Percentiles rank a stretch among this genome's conserved stretches.
These are phyloP conservation scores for Prosopocoilus inquinatus DNA, from an alignment of 2,888 invertebrate species.

Conservation along the genomic window DNA sequence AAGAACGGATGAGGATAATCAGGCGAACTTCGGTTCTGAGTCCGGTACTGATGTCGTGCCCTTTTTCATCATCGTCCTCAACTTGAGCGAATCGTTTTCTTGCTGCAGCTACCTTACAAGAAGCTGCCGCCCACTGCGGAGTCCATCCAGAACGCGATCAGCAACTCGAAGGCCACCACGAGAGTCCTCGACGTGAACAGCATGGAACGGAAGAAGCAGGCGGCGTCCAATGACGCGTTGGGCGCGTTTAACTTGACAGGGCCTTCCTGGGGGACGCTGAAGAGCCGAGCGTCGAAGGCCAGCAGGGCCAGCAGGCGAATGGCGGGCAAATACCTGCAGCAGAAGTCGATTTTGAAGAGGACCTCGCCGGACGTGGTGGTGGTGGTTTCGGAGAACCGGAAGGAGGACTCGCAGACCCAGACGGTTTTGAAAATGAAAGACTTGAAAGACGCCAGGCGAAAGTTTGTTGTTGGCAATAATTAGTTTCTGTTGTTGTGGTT, in stretches of 20 bases:
- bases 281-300: neutral
- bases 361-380: neutral
- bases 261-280: neutral
- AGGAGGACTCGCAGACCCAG: slow-evolving; percentile 11
- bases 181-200: slow-evolving; percentile 17
- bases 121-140: slow-evolving; percentile 20
- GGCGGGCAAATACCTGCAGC: neutral
- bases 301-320: slow-evolving; percentile 2
- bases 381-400: slow-evolving; percentile 3
- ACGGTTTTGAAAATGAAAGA: slow-evolving; percentile 13
- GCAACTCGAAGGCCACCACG: slow-evolving; percentile 15
- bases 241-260: too few species aligned
- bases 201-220: slow-evolving; percentile 3
- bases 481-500: neutral
- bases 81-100: neutral
- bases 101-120: slow-evolving; percentile 15
- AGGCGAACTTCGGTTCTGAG: slow-evolving; percentile 17
- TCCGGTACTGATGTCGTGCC: slow-evolving; percentile 13
- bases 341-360: slow-evolving; percentile 6
- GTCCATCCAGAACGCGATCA: slow-evolving; percentile 19
- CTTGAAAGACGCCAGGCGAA: neutral
- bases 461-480: neutral
- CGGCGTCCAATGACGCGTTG: neutral
- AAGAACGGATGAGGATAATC: slow-evolving; percentile 20
- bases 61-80: neutral